Percentiles rank a stretch among this genome's conserved stretches.
These are phyloP conservation scores for Pluvianellus socialis DNA, from an alignment of 2,113 vertebrate genomes.

Conservation along the genomic window DNA sequence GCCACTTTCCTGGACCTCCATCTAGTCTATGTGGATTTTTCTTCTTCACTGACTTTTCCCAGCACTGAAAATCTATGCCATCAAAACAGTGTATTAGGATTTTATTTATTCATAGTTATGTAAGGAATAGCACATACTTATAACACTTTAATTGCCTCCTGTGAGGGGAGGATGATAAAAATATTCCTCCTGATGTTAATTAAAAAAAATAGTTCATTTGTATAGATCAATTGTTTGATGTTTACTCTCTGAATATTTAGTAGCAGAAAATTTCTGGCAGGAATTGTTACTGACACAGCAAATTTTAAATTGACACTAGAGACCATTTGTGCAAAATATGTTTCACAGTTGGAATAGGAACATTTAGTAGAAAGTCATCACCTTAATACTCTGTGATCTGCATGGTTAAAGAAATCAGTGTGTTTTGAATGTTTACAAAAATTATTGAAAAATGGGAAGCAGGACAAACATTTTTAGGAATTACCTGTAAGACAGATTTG, in stretches of 20 bases:
- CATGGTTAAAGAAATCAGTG: neutral
- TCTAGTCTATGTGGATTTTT: neutral
- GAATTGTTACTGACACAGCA: neutral
- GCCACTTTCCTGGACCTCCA: neutral
- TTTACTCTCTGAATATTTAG: neutral
- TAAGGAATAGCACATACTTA: accelerated
- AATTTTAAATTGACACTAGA: neutral
- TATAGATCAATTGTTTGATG: neutral
- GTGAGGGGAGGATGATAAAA: neutral
- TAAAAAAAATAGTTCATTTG: neutral
- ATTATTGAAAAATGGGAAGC: neutral
- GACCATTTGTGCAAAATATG: neutral
- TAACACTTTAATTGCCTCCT: neutral
- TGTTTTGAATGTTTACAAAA: neutral
- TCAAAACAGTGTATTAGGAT: neutral
- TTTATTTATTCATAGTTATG: neutral
- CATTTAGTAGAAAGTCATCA: neutral
- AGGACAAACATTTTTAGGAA: neutral
- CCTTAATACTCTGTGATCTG: neutral
- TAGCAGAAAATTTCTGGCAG: neutral
- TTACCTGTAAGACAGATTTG: neutral
- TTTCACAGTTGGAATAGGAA: neutral
- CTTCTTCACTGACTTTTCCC: neutral
- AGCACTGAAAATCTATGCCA: neutral
- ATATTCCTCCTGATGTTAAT: neutral